Evolutionary conservation across 1,140 invertebrate genomes (phyloP).

Genomic region (Mya arenaria): DNA sequence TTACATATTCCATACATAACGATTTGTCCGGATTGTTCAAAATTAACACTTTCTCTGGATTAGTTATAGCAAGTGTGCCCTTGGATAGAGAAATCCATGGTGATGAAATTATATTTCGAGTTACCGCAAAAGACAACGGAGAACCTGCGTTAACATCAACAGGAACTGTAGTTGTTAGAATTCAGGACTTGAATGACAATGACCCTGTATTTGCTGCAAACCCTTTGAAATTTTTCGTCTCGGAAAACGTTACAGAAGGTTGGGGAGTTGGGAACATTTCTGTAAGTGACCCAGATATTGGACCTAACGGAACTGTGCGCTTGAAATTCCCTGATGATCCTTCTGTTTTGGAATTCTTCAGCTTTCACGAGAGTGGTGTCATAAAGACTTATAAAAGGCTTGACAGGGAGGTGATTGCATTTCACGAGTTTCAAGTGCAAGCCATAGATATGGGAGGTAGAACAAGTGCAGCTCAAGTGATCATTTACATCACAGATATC

Average conservation of each 20-base stretch:
- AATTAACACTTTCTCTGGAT: slow-evolving; percentile 11
- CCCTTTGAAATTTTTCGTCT: slow-evolving; percentile 27
- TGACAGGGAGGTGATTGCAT: slow-evolving; percentile 14
- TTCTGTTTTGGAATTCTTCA: slow-evolving; percentile 17
- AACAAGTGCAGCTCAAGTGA: slow-evolving; percentile 26
- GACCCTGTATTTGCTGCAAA: slow-evolving; percentile 33
- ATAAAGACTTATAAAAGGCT: slow-evolving; percentile 22
- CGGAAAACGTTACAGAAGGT: background rate
- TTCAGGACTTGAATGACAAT: slow-evolving; percentile 51
- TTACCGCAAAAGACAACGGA: slow-evolving; percentile 40
- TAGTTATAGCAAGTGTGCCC: slow-evolving; percentile 22
- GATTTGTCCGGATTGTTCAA: slow-evolving; percentile 28
- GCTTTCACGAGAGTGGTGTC: slow-evolving; percentile 14
- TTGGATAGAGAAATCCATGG: slow-evolving; percentile 40
- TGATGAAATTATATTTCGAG: slow-evolving; percentile 33
- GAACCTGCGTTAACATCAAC: slow-evolving; percentile 16
- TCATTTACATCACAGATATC: slow-evolving; percentile 26
- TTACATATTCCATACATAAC: slow-evolving; percentile 49
- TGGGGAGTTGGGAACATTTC: slow-evolving; percentile 35
- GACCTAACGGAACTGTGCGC: slow-evolving; percentile 39
- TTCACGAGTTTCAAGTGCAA: slow-evolving; percentile 32
- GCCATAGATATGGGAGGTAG: slow-evolving; percentile 50
- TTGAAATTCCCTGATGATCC: slow-evolving; percentile 22
- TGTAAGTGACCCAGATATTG: slow-evolving; percentile 34
- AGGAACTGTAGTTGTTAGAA: slow-evolving; percentile 32